Percentiles rank a stretch among this genome's conserved stretches.
phyloP scores from a whole-genome alignment of 2,113 vertebrate genomes.

The Reinhardtius hippoglossoides region DNA sequence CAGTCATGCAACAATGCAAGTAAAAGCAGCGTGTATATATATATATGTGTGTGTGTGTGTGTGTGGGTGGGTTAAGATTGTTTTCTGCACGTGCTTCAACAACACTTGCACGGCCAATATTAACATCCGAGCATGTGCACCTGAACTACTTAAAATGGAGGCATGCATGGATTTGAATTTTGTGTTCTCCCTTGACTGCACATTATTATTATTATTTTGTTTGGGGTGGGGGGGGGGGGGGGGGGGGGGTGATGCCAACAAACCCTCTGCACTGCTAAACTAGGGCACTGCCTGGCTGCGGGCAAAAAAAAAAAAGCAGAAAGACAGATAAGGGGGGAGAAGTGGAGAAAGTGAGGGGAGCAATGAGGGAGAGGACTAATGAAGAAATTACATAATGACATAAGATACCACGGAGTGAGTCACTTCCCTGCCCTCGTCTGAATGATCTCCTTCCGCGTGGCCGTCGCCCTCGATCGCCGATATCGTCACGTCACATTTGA shows the following conservation, averaged over 20 bases:
- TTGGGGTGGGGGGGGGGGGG: not conserved
- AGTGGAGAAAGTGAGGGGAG: constrained; percentile 24
- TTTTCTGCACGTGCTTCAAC: constrained; percentile 12
- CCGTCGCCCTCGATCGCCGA: not conserved
- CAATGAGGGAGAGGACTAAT: constrained; percentile 30
- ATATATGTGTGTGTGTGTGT: constrained; percentile 1
- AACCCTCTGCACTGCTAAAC: constrained; percentile 73
- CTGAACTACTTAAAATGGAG: not conserved
- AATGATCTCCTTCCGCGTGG: constrained; percentile 1
- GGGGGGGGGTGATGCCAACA: constrained; percentile 50
- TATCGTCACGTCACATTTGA: not conserved
- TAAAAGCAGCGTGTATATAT: constrained; percentile 7
- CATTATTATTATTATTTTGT: constrained; percentile 8
- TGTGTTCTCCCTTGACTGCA: constrained; percentile 35
- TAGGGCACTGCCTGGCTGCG: constrained; percentile 77
- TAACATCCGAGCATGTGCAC: constrained; percentile 22
- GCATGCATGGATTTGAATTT: not conserved
- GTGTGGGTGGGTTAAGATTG: constrained; percentile 12
- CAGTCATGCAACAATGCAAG: constrained; percentile 26
- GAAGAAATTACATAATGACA: constrained; percentile 60
- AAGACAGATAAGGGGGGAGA: constrained; percentile 13
- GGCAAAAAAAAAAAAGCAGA: constrained; percentile 55
- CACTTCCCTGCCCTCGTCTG: not conserved
- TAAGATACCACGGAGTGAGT: constrained; percentile 20
- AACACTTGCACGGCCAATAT: not conserved